Conservation (phyloP, 2,888 invertebrate species). For the Acleris cristana region DNA sequence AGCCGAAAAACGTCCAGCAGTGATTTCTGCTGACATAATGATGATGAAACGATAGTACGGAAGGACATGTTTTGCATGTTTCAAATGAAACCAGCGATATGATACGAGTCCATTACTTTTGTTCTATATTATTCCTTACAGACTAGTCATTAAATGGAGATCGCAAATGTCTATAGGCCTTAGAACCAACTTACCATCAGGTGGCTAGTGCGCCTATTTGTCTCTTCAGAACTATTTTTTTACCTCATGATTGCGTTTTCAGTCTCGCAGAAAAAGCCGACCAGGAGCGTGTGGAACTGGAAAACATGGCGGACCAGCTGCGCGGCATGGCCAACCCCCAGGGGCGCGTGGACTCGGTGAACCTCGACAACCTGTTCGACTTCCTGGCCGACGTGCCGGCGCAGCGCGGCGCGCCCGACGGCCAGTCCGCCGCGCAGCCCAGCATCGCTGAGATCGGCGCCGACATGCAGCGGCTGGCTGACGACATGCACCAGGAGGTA, state of each 20-base stretch:
- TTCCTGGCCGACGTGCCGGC: conserved; percentile 91
- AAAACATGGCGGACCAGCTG: conserved; percentile 75
- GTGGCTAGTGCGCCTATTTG: too few relatives aligned
- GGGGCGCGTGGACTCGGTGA: conserved; percentile 88
- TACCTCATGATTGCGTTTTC: conserved; percentile 15
- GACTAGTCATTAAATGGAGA: too few relatives aligned
- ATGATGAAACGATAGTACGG: too few relatives aligned
- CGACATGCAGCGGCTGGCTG: conserved; percentile 92
- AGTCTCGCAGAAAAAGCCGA: conserved; percentile 87
- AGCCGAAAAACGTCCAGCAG: too few relatives aligned
- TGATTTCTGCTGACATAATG: too few relatives aligned
- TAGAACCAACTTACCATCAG: too few relatives aligned
- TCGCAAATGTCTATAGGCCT: too few relatives aligned
- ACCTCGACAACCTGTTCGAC: conserved; percentile 94
- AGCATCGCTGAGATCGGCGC: conserved; percentile 93
- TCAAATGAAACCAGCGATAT: too few relatives aligned
- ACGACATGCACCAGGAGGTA: conserved; percentile 92
- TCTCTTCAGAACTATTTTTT: too few relatives aligned
- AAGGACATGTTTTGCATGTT: too few relatives aligned
- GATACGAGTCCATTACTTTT: fast-evolving
- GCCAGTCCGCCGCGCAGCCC: conserved; percentile 83
- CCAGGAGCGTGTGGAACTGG: conserved; percentile 83
- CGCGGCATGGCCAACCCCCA: conserved; percentile 66
- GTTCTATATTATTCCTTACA: too few relatives aligned
- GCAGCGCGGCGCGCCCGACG: conserved; percentile 76